These are phyloP conservation scores for Himalopsyche anomala DNA, from an alignment of 2,888 invertebrate genomes.

Conservation along the genomic window DNA sequence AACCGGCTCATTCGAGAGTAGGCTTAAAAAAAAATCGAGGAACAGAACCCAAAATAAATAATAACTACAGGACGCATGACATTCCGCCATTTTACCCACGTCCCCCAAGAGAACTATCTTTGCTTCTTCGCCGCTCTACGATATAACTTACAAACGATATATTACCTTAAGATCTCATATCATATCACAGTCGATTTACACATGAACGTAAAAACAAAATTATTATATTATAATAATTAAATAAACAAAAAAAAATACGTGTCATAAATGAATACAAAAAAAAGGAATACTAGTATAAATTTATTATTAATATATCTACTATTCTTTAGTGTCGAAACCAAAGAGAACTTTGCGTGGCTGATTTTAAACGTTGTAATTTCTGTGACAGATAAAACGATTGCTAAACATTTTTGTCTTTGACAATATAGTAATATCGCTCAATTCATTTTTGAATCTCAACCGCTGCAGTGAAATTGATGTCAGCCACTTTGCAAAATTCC, in stretches of 20 bases:
- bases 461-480: too few relatives aligned
- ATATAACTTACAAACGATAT: slow-evolving; percentile 64
- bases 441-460: too few relatives aligned
- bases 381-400: too few relatives aligned
- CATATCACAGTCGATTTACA: slow-evolving; percentile 65
- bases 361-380: not conserved
- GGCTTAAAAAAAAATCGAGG: slow-evolving; percentile 35
- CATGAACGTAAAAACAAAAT: slow-evolving; percentile 56
- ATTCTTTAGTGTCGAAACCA: slow-evolving; percentile 41
- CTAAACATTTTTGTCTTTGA: too few relatives aligned
- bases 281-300: slow-evolving; percentile 56
- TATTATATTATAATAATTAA: slow-evolving; percentile 52
- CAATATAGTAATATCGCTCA: too few relatives aligned
- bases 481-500: not conserved
- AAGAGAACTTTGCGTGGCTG: not conserved
- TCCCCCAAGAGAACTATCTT: slow-evolving; percentile 50
- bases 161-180: slow-evolving; percentile 65
- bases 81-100: slow-evolving; percentile 12
- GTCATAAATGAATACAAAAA: slow-evolving; percentile 48
- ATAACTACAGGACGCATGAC: slow-evolving; percentile 23
- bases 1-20: not conserved
- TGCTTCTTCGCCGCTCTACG: slow-evolving; percentile 51
- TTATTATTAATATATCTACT: slow-evolving; percentile 57
- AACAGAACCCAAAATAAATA: slow-evolving; percentile 48
- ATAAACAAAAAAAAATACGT: slow-evolving; percentile 50